These are phyloP conservation scores for Sander vitreus DNA, from an alignment of 2,113 vertebrate species.

Conservation along the genomic window DNA sequence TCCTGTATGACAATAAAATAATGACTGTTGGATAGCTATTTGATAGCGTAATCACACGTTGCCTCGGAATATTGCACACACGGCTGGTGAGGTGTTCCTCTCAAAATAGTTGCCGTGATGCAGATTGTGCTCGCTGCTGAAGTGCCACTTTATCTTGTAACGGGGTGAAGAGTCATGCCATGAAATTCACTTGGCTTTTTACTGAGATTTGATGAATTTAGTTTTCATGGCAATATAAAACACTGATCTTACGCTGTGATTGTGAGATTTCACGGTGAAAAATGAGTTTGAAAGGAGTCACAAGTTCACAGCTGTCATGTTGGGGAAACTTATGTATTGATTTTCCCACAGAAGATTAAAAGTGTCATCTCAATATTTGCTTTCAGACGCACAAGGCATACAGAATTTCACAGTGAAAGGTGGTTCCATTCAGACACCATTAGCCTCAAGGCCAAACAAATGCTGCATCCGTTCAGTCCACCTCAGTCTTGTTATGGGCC, in stretches of 20 bases:
- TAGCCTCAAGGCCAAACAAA: conserved; percentile 7
- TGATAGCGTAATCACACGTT: conserved; percentile 58
- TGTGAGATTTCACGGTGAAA: conserved; percentile 5
- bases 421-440: conserved; percentile 1
- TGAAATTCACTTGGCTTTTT: conserved; percentile 32
- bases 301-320: conserved; percentile 9
- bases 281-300: conserved; percentile 22
- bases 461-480: background rate
- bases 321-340: background rate
- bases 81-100: conserved; percentile 22
- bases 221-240: conserved; percentile 23
- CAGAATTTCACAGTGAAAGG: background rate
- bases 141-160: conserved; percentile 34
- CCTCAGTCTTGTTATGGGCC: background rate
- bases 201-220: conserved; percentile 29
- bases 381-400: background rate
- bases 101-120: conserved; percentile 21
- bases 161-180: conserved; percentile 14
- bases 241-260: background rate
- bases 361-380: conserved; percentile 4
- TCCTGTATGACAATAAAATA: conserved; percentile 59
- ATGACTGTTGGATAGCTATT: conserved; percentile 53
- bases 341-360: conserved; percentile 11
- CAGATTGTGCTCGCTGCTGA: conserved; percentile 25
- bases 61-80: conserved; percentile 26